These are phyloP conservation scores for Drosophila sproati DNA, from an alignment of 1,140 invertebrate species.

Conservation along the genomic window DNA sequence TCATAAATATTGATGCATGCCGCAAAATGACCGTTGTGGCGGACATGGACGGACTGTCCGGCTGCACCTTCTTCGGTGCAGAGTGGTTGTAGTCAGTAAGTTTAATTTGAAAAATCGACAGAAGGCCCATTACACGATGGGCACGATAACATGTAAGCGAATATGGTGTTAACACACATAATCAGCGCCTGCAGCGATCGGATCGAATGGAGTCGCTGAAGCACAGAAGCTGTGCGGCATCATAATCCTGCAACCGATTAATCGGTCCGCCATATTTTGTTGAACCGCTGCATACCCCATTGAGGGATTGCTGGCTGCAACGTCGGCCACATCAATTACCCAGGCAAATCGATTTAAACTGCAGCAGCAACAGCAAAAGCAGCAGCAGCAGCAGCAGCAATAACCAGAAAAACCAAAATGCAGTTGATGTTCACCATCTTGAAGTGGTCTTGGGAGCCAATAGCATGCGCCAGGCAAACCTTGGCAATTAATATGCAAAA, in stretches of 20 bases:
- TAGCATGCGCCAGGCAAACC: conserved; percentile 68
- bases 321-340: conserved; percentile 76
- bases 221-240: conserved; percentile 62
- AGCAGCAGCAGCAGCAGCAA: conserved; percentile 33
- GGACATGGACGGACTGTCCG: conserved; percentile 14
- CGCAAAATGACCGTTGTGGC: conserved; percentile 30
- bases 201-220: conserved; percentile 8
- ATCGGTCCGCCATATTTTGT: conserved; percentile 49
- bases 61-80: neutral
- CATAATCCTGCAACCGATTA: conserved; percentile 68
- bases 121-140: conserved; percentile 69
- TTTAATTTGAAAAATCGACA: conserved; percentile 75
- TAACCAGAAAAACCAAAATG: neutral
- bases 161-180: conserved; percentile 81
- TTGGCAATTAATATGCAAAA: conserved; percentile 81
- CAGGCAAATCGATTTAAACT: conserved; percentile 68
- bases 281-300: conserved; percentile 46
- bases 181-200: conserved; percentile 57
- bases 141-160: conserved; percentile 77
- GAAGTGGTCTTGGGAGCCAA: conserved; percentile 56
- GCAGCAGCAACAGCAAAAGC: conserved; percentile 31
- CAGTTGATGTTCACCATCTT: conserved; percentile 72
- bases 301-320: conserved; percentile 36
- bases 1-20: conserved; percentile 72
- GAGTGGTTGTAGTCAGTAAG: conserved; percentile 22